Base-by-base conservation (phyloP, 2,888 invertebrate species). In the Cheilosia urbana region DNA sequence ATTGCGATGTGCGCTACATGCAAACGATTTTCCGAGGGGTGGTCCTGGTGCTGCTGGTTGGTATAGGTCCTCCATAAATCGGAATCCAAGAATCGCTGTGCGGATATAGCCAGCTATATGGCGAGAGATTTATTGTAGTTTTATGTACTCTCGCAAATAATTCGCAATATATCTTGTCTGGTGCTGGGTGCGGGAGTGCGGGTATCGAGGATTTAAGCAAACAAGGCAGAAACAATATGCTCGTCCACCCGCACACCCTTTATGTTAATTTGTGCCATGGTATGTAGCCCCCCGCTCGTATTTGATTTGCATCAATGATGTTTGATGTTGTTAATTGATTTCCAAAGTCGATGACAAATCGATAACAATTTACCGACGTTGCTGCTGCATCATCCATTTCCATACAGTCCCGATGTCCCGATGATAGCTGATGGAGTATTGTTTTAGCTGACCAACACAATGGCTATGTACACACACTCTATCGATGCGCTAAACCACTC, bases 251-350 rank as follows among this genome's bases (percentile, higher is more conserved):
- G 4, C 24, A 13, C 51, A 13, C 62, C 60, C 80, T 68, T 85
- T 85, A 85, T 85, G 85, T 85, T 81, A 85, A 85, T 85, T 85
- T 76, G 58, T 27, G 47, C 55, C 71, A 30, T 60, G 51, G 51
- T 27, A 24, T 51, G 15, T 21, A 37, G 6, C 40, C 72, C 47
- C 45, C 47, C n/a, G 45, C 72, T 72, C 58, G 72, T 85, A 85
- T 85, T 85, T 85, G 85, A 85, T 85, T 85, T 85, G 85, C 85
- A 85, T 85, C 85, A 85, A 81, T 85, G 85, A 85, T 91, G 90
- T 92, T 92, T 91, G 91, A 91, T 91, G 91, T 92, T 91, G 91
- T 91, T 91, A 91, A 91, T 92, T 91, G 91, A 91, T 91, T 91
- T 92, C 91, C 91, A 92, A 91, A 92, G 91, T 91, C 90, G 90